Base-by-base conservation (phyloP, 2,888 invertebrate genomes). In the Cantharis flavilabris region DNA sequence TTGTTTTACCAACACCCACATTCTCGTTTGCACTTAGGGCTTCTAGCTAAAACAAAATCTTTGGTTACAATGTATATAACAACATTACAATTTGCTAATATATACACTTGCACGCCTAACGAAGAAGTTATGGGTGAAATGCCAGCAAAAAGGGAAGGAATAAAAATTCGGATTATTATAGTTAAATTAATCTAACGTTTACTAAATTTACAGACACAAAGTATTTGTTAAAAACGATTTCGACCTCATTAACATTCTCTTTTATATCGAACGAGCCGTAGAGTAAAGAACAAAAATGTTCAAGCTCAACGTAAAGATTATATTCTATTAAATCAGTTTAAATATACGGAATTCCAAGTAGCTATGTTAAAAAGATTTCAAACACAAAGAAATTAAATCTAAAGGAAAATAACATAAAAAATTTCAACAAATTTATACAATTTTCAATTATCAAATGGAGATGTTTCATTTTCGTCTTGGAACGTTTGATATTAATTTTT, bases 11-110 rank as follows among this genome's bases (percentile, higher is more conserved):
- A 69, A 80, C 81, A 72, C 81, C 83, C 70, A 78, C 77, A 75
- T 80, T 79, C 26, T 79, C 79, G 73, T 75, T 78, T 65, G 77
- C 80, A 78, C 79, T 82, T 79, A 81, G 84, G 70, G 84, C 84
- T 81, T 86, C 86, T 79, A 87, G 83, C 83, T 86, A 85, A 67
- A 86, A 84, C 79, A 81, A 84, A 82, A 77, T 33, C 72, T 73
- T 75, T 20, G 26, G 71, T 75, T 71, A 75, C 49, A 49, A n/a
- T 49, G 49, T 49, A n/a, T 49, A n/a, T 1, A 16, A 16, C 16
- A 16, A n/a, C n/a, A 49, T 49, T 49, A 49, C 49, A 49, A 49
- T 7, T 49, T n/a, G n/a, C 4, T 49, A n/a, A 49, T 49, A n/a
- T 49, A n/a, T 49, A 49, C n/a, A 49, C 4, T 49, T 49, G 49